Base-by-base conservation (phyloP, 37 sponge, comb jelly and placozoan genomes). In the Cladorhizidae sp. region DNA sequence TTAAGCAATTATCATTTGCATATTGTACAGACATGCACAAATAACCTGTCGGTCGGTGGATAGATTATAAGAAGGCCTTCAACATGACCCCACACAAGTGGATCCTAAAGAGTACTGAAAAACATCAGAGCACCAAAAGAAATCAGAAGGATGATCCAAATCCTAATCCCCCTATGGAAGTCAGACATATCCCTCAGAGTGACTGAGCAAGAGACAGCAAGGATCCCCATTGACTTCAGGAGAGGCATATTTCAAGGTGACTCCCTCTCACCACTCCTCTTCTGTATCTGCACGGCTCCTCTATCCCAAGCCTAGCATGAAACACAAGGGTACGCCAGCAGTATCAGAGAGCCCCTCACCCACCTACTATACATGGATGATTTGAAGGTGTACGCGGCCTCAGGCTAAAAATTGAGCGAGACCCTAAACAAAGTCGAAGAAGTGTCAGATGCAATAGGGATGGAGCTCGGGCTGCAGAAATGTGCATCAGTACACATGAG, bases 191-290 rank as follows among this genome's bases (percentile, higher is more conserved):
- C 59, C 8, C 31, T 15, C 12, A 35, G 31, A 67, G 37, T 5
- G 67, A 11, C 7, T 7, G 31, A 15, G 67, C n/a, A n/a, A n/a
- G 67, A 15, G 8, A n/a, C 38, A 32, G 38, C 3, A 15, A 37
- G 6, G 7, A 11, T 36, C 3, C 38, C 3, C 45, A 40, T 71
- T 2, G 41, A 40, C n/a, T 9, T 56, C 6, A 22, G 55, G 26
- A 3, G 84, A 50, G 75, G 84, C 12, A 56, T 83, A 15, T 83
- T 83, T 45, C 75, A 75, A 49, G 84, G 84, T 20, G 83, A 82
- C 55, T 74, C 84, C 56, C 58, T 83, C 11, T 83, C 76, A 0
- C 75, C 75, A 37, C 76, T 83, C 21, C 76, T 74, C 39, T 83
- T 71, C 15, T 71, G 71, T n/a, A 43, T 71, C 2, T 42, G 71